Evolutionary conservation across 2,797 vertebrate species (phyloP).

Genomic region (Gymnocypris eckloni): DNA sequence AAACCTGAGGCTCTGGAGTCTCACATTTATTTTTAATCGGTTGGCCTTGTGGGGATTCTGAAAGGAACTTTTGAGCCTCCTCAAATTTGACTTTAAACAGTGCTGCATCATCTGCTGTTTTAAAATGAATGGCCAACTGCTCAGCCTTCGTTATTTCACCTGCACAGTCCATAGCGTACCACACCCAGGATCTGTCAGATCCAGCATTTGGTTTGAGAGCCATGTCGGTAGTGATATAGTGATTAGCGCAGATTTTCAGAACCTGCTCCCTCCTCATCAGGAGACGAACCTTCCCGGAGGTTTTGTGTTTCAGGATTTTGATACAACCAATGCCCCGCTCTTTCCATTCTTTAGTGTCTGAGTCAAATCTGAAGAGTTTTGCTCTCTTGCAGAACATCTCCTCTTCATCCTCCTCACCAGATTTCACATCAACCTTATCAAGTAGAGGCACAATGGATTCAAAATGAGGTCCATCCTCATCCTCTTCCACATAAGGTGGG

Average conservation of each 20-base stretch:
- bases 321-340: slow-evolving; percentile 94
- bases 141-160: slow-evolving; percentile 92
- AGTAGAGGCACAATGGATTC: slow-evolving; percentile 97
- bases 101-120: slow-evolving; percentile 92
- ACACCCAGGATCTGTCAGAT: slow-evolving; percentile 96
- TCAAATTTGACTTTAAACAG: slow-evolving; percentile 94
- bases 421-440: slow-evolving; percentile 97
- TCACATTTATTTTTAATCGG: slow-evolving; percentile 63
- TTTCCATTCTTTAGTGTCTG: slow-evolving; percentile 95
- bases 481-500: slow-evolving; percentile 91
- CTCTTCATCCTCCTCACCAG: slow-evolving; percentile 97
- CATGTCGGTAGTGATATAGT: slow-evolving; percentile 95
- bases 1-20: slow-evolving; percentile 35
- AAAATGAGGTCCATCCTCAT: slow-evolving; percentile 97
- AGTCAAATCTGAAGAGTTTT: slow-evolving; percentile 93
- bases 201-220: slow-evolving; percentile 89
- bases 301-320: slow-evolving; percentile 92
- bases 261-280: slow-evolving; percentile 98
- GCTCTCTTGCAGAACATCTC: slow-evolving; percentile 96
- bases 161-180: slow-evolving; percentile 96
- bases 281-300: slow-evolving; percentile 91
- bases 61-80: slow-evolving; percentile 83
- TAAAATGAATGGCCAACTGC: slow-evolving; percentile 96
- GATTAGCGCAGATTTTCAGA: slow-evolving; percentile 97
- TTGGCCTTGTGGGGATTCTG: slow-evolving; percentile 63